Base-by-base conservation (phyloP, 2,888 invertebrate species). In the Stegophylla sp. region DNA sequence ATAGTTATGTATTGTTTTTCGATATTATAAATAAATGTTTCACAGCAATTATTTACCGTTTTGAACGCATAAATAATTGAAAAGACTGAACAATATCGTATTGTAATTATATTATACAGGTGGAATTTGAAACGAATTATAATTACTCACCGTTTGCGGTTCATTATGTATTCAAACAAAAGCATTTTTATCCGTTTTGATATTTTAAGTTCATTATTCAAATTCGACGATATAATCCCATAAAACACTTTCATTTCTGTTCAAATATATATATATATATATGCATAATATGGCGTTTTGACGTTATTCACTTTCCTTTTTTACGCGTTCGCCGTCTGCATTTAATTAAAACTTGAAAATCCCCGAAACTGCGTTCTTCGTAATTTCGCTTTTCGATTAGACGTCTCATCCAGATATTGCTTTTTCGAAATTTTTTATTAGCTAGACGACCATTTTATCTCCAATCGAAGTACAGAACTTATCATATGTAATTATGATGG, bases 341-440 rank as follows among this genome's bases (percentile, higher is more conserved):
- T 72, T 72, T 56, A 72, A 72, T 72, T 56, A 10, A 56, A 72
- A 56, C 15, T 56, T 56, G 23, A 17, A 72, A 23, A 34, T 15
- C 23, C 12, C 10, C 56, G 5, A 72, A 23, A 56, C 23, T 3
- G 41, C 17, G 53, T 41, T 72, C 41, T 56, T 23, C 43, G 1
- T 15, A 43, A 48, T 28, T 28, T n/a, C 28, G 15, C 1, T 26
- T 48, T 23, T 56, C 41, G 34, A 72, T 56, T 23, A 72, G 23
- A 41, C 15, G 23, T 71, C 53, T 3, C 13, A 15, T 53, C 23
- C 12, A 9, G 15, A 43, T 41, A 23, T 34, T 9, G 17, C 0
- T 41, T 56, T 72, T 56, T 23, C 20, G 56, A 5, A 28, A 41
- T 41, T 2, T 41, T 20, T 51, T 69, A 17, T n/a, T 28, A 69